A percentile compares a stretch with the other conserved stretches of the same genome.
Evolutionary conservation across 2,888 invertebrate genomes (phyloP).

Genomic region (Catocala fraxini): DNA sequence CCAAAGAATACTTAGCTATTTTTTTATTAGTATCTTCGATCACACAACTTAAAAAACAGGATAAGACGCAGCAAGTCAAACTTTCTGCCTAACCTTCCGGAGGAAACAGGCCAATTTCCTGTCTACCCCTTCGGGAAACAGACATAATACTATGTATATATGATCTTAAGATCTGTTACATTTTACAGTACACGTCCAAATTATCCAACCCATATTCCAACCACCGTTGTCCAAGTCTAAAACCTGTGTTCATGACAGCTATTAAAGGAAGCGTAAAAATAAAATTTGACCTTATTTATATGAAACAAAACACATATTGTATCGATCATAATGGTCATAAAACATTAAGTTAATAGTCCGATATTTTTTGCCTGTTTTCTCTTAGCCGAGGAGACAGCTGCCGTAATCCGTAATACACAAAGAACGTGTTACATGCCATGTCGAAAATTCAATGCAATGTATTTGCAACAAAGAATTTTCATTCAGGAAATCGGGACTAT

Average conservation of each 20-base stretch:
- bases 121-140: too few species aligned
- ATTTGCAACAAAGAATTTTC: too few species aligned
- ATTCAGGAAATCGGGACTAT: slow-evolving; percentile 19
- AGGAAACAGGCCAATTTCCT: too few species aligned
- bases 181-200: too few species aligned
- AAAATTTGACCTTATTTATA: slow-evolving; percentile 50
- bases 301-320: slow-evolving; percentile 49
- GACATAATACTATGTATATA: too few species aligned
- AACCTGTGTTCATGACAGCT: slow-evolving; percentile 30
- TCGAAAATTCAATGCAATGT: slow-evolving; percentile 16
- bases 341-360: slow-evolving; percentile 55
- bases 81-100: too few species aligned
- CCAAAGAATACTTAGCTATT: too few species aligned
- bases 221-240: not conserved
- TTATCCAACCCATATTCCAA: too few species aligned
- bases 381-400: slow-evolving; percentile 34
- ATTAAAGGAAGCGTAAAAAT: slow-evolving; percentile 39
- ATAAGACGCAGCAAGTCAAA: too few species aligned
- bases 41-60: too few species aligned
- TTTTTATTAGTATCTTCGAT: too few species aligned
- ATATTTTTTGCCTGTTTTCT: slow-evolving; percentile 59
- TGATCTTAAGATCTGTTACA: too few species aligned
- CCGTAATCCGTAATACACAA: slow-evolving; percentile 7
- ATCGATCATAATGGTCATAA: slow-evolving; percentile 57
- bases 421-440: slow-evolving; percentile 18